Percentiles rank a stretch among this genome's conserved stretches.
Evolutionary conservation across 2,113 vertebrate species (phyloP).

Genomic region (Vombatus ursinus): DNA sequence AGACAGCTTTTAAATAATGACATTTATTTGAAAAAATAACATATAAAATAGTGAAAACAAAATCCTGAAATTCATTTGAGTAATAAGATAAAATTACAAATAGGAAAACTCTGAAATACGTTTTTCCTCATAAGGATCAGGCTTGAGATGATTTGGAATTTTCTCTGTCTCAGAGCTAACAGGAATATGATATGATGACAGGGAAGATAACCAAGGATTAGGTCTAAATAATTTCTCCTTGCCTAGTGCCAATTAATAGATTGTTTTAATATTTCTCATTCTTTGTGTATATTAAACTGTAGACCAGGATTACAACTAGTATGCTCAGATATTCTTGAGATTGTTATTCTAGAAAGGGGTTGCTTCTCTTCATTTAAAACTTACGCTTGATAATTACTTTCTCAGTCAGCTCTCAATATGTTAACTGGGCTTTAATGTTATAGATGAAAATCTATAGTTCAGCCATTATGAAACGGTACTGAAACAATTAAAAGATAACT

Average conservation of each 20-base stretch:
- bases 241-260: constrained; percentile 8
- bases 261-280: constrained; percentile 9
- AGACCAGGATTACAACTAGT: neutral
- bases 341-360: neutral
- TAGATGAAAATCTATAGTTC: neutral
- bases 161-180: neutral
- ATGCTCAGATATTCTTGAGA: too few species aligned
- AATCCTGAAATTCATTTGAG: neutral
- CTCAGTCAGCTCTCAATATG: neutral
- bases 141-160: neutral
- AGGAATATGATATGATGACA: constrained; percentile 26
- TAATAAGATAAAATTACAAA: constrained; percentile 41
- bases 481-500: constrained; percentile 25
- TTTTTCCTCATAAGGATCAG: neutral
- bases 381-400: neutral
- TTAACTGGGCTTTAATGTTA: neutral
- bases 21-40: constrained; percentile 27
- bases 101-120: neutral
- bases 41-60: constrained; percentile 13
- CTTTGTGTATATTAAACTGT: neutral
- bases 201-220: neutral
- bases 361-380: neutral
- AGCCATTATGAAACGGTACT: neutral
- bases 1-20: neutral
- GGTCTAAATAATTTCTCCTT: constrained; percentile 1